Conservation (phyloP, 2,113 vertebrate species). For the Suricata suricatta region DNA sequence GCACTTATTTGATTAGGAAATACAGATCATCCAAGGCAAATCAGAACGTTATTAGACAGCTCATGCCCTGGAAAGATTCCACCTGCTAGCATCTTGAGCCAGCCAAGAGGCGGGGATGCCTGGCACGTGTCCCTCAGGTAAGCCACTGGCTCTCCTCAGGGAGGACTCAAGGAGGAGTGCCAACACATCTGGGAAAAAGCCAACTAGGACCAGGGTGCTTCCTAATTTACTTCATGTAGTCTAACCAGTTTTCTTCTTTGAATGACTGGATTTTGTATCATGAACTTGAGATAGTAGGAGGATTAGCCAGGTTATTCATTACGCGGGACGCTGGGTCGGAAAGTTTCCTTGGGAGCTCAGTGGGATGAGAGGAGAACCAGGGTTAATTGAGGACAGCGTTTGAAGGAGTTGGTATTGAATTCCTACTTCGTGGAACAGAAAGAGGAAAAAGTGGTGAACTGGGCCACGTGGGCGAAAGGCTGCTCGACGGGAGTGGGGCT, state of each 20-base stretch:
- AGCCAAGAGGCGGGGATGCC: fast-evolving
- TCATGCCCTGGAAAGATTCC: not conserved
- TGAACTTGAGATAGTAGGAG: not conserved
- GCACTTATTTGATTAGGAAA: not conserved
- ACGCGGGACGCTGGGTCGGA: not conserved
- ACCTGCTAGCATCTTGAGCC: not conserved
- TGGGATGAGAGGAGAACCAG: not conserved
- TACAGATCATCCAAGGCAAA: not conserved
- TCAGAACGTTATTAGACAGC: not conserved
- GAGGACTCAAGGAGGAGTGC: not conserved
- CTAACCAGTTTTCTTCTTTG: not conserved
- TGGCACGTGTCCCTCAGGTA: fast-evolving
- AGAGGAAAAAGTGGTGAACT: not conserved
- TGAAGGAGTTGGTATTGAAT: not conserved
- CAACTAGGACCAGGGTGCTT: not conserved
- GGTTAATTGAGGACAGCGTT: not conserved
- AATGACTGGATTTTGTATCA: not conserved
- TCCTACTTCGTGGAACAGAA: not conserved
- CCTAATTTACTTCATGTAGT: not conserved
- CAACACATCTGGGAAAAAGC: not conserved
- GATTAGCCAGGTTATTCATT: not conserved
- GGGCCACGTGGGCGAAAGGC: not conserved
- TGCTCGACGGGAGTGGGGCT: not conserved
- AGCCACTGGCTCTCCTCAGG: not conserved
- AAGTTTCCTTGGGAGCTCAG: not conserved